These are phyloP conservation scores for Leptonema lineaticorne DNA, from an alignment of 1,140 invertebrate species.

Conservation along the genomic window DNA sequence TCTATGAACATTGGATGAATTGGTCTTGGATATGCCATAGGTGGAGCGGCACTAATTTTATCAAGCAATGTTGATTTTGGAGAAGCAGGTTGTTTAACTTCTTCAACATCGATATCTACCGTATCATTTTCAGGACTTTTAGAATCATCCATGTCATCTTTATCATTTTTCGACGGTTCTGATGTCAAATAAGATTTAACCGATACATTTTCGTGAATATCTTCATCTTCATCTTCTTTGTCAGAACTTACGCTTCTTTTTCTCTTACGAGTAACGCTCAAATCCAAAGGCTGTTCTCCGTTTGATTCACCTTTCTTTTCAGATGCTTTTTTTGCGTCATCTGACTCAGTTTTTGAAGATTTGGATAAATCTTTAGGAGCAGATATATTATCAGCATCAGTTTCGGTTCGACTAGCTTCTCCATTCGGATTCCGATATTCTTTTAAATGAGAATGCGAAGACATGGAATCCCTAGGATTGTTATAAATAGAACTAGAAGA, in stretches of 20 bases:
- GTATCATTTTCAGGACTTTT: constrained; percentile 58
- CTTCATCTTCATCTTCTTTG: constrained; percentile 51
- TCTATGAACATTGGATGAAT: constrained; percentile 77
- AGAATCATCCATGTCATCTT: constrained; percentile 45
- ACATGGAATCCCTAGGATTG: constrained; percentile 47
- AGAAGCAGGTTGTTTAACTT: constrained; percentile 44
- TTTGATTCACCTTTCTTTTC: constrained; percentile 23
- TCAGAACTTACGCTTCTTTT: constrained; percentile 50
- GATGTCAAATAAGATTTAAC: constrained; percentile 53
- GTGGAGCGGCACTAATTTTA: constrained; percentile 47
- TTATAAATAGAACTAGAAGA: constrained; percentile 49
- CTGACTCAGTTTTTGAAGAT: constrained; percentile 36
- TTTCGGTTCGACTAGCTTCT: constrained; percentile 41
- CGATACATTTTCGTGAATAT: constrained; percentile 48
- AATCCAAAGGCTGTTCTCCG: constrained; percentile 71
- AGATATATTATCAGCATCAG: constrained; percentile 45
- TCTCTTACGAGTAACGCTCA: constrained; percentile 63
- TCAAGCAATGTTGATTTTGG: constrained; percentile 37
- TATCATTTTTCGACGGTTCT: constrained; percentile 45
- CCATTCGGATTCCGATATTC: constrained; percentile 31
- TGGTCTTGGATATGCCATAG: constrained; percentile 75
- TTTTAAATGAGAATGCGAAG: constrained; percentile 36
- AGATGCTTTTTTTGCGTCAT: constrained; percentile 6
- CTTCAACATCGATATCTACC: constrained; percentile 54
- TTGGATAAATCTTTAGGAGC: constrained; percentile 53